phyloP scores from a whole-genome alignment of 2,888 invertebrate genomes.

The Pyrrhia umbra region DNA sequence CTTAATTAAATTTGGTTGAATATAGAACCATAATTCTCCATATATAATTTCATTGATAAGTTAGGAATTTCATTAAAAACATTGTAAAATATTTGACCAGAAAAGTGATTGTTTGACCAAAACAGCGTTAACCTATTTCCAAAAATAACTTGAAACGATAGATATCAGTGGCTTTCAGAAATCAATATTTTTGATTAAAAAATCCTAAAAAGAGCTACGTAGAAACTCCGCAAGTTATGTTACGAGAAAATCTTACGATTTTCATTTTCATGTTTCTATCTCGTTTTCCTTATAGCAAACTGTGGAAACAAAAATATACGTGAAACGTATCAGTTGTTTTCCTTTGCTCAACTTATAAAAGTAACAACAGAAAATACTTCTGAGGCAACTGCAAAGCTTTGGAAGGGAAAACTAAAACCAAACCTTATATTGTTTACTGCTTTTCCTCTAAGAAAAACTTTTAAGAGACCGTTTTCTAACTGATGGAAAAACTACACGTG shows the following conservation, averaged over 20 bases:
- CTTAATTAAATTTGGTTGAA: too few relatives aligned
- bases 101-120: not conserved
- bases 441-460: not conserved
- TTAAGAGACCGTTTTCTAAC: not conserved
- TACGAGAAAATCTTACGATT: not conserved
- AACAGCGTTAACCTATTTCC: not conserved
- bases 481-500: not conserved
- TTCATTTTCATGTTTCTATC: constrained; percentile 16
- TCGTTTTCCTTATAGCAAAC: constrained; percentile 21
- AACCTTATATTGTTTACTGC: constrained; percentile 14
- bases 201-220: not conserved
- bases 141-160: not conserved
- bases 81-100: not conserved
- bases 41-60: too few relatives aligned
- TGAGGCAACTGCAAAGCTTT: constrained; percentile 49
- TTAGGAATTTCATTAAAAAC: too few relatives aligned
- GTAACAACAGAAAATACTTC: constrained; percentile 40
- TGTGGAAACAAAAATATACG: constrained; percentile 45
- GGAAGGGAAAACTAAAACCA: constrained; percentile 32
- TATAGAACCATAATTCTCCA: not conserved
- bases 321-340: constrained; percentile 40
- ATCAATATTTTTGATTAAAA: not conserved
- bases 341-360: constrained; percentile 50
- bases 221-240: not conserved
- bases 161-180: not conserved